Conservation (phyloP, 2,113 vertebrate species). For the Ifrita kowaldi region DNA sequence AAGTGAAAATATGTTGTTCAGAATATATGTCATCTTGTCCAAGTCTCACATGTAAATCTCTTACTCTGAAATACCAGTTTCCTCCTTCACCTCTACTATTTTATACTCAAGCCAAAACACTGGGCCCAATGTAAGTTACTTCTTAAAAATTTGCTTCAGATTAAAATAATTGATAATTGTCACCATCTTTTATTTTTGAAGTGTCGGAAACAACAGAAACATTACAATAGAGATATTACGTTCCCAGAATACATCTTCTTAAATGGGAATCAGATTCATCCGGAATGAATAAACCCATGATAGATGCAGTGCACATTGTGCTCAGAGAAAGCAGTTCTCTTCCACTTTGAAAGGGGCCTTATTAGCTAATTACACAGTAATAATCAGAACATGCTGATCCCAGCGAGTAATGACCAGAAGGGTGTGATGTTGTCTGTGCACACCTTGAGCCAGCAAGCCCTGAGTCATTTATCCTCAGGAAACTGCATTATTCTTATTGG, state of each 20-base stretch:
- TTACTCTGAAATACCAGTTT: not conserved
- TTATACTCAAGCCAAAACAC: not conserved
- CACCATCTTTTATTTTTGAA: not conserved
- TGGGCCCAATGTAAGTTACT: not conserved
- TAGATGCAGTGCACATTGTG: not conserved
- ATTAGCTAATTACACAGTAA: slow-evolving; percentile 38
- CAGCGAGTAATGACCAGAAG: not conserved
- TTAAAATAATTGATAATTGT: not conserved
- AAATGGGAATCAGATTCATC: not conserved
- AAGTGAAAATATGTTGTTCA: not conserved
- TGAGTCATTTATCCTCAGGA: not conserved
- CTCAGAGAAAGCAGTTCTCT: not conserved
- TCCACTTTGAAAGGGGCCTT: not conserved
- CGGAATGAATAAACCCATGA: not conserved
- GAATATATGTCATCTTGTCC: not conserved
- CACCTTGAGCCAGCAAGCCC: not conserved
- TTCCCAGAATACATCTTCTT: not conserved
- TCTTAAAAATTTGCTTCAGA: not conserved
- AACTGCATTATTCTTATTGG: not conserved
- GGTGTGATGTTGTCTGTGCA: not conserved
- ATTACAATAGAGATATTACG: not conserved
- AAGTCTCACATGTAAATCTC: not conserved
- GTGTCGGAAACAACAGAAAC: not conserved
- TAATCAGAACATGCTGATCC: slow-evolving; percentile 9
- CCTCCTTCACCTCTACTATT: not conserved